phyloP scores from a whole-genome alignment of 2,888 invertebrate species.

The Plagiodera versicolora region DNA sequence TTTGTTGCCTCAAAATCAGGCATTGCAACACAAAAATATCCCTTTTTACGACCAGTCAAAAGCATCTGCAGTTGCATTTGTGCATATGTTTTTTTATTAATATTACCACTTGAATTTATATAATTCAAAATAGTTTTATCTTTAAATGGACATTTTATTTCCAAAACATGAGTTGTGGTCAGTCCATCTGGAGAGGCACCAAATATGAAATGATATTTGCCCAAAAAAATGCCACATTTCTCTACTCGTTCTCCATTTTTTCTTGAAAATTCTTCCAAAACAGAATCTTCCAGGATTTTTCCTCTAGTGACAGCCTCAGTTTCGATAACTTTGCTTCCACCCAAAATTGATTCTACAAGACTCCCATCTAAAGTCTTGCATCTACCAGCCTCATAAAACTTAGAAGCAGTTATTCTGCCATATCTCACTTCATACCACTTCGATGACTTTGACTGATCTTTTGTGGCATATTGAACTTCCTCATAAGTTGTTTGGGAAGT shows the following conservation, averaged over 20 bases:
- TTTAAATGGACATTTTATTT: neutral
- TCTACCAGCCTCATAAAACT: slow-evolving; percentile 1
- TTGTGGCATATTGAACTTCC: slow-evolving; percentile 11
- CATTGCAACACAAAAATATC: slow-evolving; percentile 4
- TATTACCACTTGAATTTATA: neutral
- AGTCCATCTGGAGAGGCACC: slow-evolving; percentile 6
- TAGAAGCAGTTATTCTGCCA: slow-evolving; percentile 30
- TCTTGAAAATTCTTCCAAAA: no score
- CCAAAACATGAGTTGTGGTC: neutral
- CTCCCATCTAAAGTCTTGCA: slow-evolving; percentile 17
- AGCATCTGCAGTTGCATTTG: slow-evolving; percentile 5
- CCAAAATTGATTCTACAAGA: slow-evolving; percentile 11
- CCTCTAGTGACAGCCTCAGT: slow-evolving; percentile 21
- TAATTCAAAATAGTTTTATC: neutral
- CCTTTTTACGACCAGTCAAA: neutral
- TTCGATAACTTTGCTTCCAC: slow-evolving; percentile 13
- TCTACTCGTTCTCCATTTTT: neutral
- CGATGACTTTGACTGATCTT: slow-evolving; percentile 12
- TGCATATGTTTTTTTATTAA: neutral
- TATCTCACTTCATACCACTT: slow-evolving; percentile 27
- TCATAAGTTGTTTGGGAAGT: neutral
- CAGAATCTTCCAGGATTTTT: slow-evolving; percentile 10
- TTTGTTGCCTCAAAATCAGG: neutral
- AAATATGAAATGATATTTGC: neutral
- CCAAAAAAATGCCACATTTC: neutral